phyloP scores from a whole-genome alignment of 2,113 vertebrate genomes.

The Callithrix jacchus region DNA sequence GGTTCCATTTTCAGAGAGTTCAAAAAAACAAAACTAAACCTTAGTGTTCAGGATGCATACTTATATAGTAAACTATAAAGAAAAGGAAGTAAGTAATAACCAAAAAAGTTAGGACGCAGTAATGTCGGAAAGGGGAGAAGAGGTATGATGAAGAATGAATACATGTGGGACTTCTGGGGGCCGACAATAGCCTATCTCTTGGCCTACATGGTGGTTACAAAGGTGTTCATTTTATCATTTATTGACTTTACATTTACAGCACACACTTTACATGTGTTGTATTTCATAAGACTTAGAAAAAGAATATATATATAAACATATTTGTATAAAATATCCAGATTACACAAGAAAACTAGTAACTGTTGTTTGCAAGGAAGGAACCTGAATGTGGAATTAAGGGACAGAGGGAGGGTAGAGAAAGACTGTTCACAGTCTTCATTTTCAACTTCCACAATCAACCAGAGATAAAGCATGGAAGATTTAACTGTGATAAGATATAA shows the following conservation, averaged over 20 bases:
- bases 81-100: background rate
- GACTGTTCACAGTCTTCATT: background rate
- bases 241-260: background rate
- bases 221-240: background rate
- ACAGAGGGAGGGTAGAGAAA: background rate
- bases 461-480: background rate
- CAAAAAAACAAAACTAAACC: background rate
- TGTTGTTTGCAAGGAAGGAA: background rate
- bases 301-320: background rate
- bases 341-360: background rate
- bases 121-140: background rate
- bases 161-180: background rate
- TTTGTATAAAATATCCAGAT: background rate
- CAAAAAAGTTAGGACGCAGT: background rate
- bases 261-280: background rate
- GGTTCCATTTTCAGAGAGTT: background rate
- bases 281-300: background rate
- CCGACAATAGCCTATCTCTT: background rate
- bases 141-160: background rate
- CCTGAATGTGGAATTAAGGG: background rate
- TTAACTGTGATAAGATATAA: background rate
- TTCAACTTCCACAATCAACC: background rate
- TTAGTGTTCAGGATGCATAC: background rate
- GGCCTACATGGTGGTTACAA: background rate
- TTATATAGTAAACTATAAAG: background rate